A percentile compares a stretch with the other conserved stretches of the same genome.
phyloP scores from a whole-genome alignment of 2,797 vertebrate genomes.

The Enteromius anoplus region DNA sequence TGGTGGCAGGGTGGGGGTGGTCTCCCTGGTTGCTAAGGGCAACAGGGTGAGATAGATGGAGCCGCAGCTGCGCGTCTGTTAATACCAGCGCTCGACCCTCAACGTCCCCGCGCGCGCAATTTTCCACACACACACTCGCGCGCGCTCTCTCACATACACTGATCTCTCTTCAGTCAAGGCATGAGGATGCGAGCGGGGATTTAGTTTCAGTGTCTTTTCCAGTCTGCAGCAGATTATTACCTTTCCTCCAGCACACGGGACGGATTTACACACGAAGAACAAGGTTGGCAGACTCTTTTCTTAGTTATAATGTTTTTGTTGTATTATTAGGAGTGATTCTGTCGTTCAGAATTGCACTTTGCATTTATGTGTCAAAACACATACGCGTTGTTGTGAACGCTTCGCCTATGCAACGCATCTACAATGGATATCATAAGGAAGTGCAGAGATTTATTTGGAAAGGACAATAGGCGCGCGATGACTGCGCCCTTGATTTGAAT shows the following conservation, averaged over 20 bases:
- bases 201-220: constrained; percentile 77
- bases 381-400: neutral
- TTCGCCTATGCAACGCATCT: neutral
- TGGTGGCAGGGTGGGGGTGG: constrained; percentile 60
- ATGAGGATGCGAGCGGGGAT: constrained; percentile 68
- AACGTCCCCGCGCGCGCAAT: constrained; percentile 74
- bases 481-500: constrained; percentile 36
- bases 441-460: constrained; percentile 25
- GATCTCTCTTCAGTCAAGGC: constrained; percentile 68
- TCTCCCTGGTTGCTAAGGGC: constrained; percentile 75
- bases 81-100: constrained; percentile 67
- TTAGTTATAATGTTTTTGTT: constrained; percentile 2
- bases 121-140: constrained; percentile 47
- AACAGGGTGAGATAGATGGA: constrained; percentile 71
- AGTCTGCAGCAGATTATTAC: constrained; percentile 77
- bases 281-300: constrained; percentile 68
- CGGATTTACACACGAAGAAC: constrained; percentile 77
- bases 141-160: constrained; percentile 41
- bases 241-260: constrained; percentile 69
- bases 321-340: neutral
- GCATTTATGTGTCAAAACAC: constrained; percentile 10
- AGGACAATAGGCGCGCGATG: constrained; percentile 39
- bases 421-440: neutral
- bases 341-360: constrained; percentile 11
- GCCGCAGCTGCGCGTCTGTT: constrained; percentile 67